Base-by-base conservation (phyloP, 2,113 vertebrate species). In the Entomyzon cyanotis region DNA sequence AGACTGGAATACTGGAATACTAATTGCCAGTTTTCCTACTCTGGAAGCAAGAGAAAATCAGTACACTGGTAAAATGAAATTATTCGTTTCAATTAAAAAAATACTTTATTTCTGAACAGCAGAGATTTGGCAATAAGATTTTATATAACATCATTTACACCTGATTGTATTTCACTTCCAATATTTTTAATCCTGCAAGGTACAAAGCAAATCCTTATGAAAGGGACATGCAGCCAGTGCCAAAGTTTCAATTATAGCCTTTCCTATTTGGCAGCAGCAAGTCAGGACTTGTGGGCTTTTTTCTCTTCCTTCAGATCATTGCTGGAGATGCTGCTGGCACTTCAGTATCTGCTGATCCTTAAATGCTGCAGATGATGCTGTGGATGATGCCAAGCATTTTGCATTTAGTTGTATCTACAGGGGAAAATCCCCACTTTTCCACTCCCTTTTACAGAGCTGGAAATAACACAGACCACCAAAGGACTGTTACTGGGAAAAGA, bases 51-150 rank as follows among this genome's bases (percentile, higher is more conserved):
- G 81, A 46, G 74, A 60, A 81, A 86, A 56, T 42, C 68, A 37
- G 50, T 4, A 47, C 58, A 33, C n/a, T 59, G 58, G 77, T 42
- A 89, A 93, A 94, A 95, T 44, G 30, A 50, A 92, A 92, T 60
- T 90, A 78, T 64, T 25, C 4, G 8, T 85, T 87, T 74, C 81
- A 56, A 74, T 15, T 65, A 87, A 87, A 91, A 90, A 91, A 90
- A 87, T 77, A 67, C 27, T 94, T 89, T 46, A 23, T 65, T 94
- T 94, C 91, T 76, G 74, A 75, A 97, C 93, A 84, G 69, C 35
- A 93, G 63, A 81, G 92, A 70, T 85, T 46, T 92, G 92, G 97
- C 77, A 96, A 53, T 63, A 81, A 93, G 67, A 62, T 46, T 89
- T 91, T 64, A 70, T 56, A 39, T 35, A 84, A 75, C 70, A 81